Base-by-base conservation (phyloP, 92 coral and sea anemone genomes). In the Palythoa grandis region DNA sequence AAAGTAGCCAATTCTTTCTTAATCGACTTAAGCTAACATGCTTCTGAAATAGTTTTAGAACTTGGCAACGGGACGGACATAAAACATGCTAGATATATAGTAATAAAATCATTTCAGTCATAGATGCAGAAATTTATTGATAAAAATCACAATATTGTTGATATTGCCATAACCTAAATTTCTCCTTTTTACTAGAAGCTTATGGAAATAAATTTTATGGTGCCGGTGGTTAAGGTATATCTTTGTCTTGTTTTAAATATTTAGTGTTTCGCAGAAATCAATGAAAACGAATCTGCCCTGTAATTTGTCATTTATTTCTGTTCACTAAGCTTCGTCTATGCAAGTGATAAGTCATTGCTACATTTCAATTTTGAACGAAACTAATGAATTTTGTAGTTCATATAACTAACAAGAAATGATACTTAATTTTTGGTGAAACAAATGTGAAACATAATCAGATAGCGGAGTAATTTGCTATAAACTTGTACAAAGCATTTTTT, bases 311-410 rank as follows among this genome's bases (percentile, higher is more conserved):
- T 43, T 43, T 43, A 5, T 43, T 43, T 43, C 50, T 43, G 50
- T 43, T 43, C 50, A 43, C 7, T 43, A 0, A 1, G 50, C 6
- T 43, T 43, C 50, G 50, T 43, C 50, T 43, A 43, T 8, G 0
- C 50, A 43, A 29, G 82, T 76, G 82, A 80, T 80, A 80, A 66
- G 40, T 65, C 82, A 63, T 53, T 22, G 11, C 25, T 40, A 8
- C 50, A 24, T 76, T 76, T 76, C 63, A 76, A 14, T 43, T 47
- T 1, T 39, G 29, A 79, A 40, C 71, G 17, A 24, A 48, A 23
- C 47, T 65, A 66, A 65, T 24, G 61, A 66, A 48, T 63, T 80
- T 80, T 66, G 19, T 14, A 58, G 20, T 58, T 15, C 7, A 16
- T 15, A 65, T 43, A 13, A 78, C 39, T 1, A 79, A 47, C 39